Percentiles rank a stretch among this genome's conserved stretches.
Conservation (phyloP, 1,140 invertebrate species). For the Bombus superbus region DNA sequence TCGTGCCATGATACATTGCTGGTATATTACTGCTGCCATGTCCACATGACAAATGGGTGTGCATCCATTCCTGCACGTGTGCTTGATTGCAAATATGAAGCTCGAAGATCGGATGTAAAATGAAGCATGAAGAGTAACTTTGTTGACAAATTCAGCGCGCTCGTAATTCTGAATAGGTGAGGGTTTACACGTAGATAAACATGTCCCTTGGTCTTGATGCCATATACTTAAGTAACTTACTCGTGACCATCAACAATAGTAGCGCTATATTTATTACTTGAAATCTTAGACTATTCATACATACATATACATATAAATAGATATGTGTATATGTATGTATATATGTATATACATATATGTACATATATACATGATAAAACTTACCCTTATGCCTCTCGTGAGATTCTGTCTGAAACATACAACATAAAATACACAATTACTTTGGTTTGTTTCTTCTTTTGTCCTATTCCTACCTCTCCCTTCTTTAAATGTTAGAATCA, state of each 20-base stretch:
- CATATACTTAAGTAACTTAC: constrained; percentile 56
- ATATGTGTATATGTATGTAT: constrained; percentile 1
- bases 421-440: constrained; percentile 42
- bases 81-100: constrained; percentile 34
- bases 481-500: no score
- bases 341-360: neutral
- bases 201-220: constrained; percentile 60
- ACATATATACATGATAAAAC: constrained; percentile 58
- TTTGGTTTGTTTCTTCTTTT: neutral
- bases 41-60: constrained; percentile 37
- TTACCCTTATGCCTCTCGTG: constrained; percentile 80
- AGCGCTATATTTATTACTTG: constrained; percentile 54
- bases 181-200: constrained; percentile 47
- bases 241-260: constrained; percentile 52
- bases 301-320: neutral
- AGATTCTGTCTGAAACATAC: constrained; percentile 73
- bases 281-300: constrained; percentile 19
- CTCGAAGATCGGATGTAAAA: constrained; percentile 35
- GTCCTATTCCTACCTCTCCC: neutral
- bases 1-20: constrained; percentile 24
- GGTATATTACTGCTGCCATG: constrained; percentile 38
- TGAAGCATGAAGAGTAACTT: constrained; percentile 37
- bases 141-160: constrained; percentile 27
- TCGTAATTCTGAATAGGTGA: constrained; percentile 43
- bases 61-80: constrained; percentile 43